These are phyloP conservation scores for Cistogaster globosa DNA, from an alignment of 2,888 invertebrate species.

Conservation along the genomic window DNA sequence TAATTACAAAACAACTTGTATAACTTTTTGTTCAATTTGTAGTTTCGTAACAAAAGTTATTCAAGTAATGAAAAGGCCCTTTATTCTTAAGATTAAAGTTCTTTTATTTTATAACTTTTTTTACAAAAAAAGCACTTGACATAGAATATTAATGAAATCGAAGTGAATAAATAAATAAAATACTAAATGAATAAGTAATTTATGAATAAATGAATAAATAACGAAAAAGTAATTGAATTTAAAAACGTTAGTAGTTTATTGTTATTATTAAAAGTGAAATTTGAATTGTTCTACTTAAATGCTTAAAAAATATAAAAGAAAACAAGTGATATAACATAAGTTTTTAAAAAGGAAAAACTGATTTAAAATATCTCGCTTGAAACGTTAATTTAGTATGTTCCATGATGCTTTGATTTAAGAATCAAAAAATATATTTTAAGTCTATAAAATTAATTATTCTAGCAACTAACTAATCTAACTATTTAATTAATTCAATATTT, in stretches of 20 bases:
- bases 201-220: constrained; percentile 10
- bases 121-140: background rate
- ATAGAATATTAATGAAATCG: constrained; percentile 20
- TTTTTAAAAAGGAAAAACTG: too few relatives aligned
- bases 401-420: too few relatives aligned
- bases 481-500: too few relatives aligned
- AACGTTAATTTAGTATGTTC: too few relatives aligned
- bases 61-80: background rate
- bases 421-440: too few relatives aligned
- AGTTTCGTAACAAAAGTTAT: background rate
- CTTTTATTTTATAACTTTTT: background rate
- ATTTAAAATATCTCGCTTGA: too few relatives aligned
- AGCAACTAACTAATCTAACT: too few relatives aligned
- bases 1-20: background rate
- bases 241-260: background rate
- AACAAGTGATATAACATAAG: too few relatives aligned
- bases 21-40: background rate
- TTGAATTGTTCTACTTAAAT: too few relatives aligned
- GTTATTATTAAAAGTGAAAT: too few relatives aligned
- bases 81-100: background rate
- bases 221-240: background rate
- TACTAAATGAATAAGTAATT: background rate
- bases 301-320: too few relatives aligned
- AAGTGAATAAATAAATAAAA: background rate
- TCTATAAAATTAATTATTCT: too few relatives aligned